Base-by-base conservation (phyloP, 2,797 vertebrate species). In the Phoxinus dragarum region DNA sequence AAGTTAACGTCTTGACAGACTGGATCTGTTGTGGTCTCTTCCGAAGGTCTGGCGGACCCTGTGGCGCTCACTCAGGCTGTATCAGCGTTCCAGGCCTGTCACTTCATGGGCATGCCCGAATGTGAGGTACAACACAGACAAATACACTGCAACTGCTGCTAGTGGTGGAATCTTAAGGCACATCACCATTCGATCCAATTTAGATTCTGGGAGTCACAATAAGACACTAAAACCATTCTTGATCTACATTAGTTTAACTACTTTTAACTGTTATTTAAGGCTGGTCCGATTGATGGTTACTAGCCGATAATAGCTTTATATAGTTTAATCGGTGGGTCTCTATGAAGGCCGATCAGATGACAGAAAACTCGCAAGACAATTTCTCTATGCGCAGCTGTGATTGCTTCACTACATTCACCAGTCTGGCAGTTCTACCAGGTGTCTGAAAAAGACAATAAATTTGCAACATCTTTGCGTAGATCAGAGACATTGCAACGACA, bases 21-120 rank as follows among this genome's bases (percentile, higher is more conserved):
- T 11, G 4, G 38, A 49, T 66, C 31, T n/a, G 2, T 4, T 59
- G 9, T 0, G 1, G 27, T 59, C 31, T 69, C 66, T 82, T 76
- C 66, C 47, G 90, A 99, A 99, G 98, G 98, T 80, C 75, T 99
- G 90, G 98, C 97, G 3, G 98, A 99, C 93, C 97, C 98, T 1
- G 87, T 93, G 1, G 98, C 98, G 31, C 94, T 99, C 87, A 93
- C 96, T 23, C 98, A 99, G 92, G 97, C 98, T 23, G 98, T 99
- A 77, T 96, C 98, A 38, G 93, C 97, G 83, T 99, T 98, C 92
- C 98, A 99, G 91, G 97, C 97, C 90, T 99, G 97, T 90, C 98
- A 99, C 91, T 97, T 99, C 81, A 98, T 99, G 68, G 98, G 98
- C 90, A 99, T 99, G 98, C 98, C 98, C 0, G 98, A 99, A 91